Evolutionary conservation across 2,113 vertebrate genomes (phyloP), one percentile per base, ranked within the genome.

Genomic region (Cochlearius cochlearius): DNA sequence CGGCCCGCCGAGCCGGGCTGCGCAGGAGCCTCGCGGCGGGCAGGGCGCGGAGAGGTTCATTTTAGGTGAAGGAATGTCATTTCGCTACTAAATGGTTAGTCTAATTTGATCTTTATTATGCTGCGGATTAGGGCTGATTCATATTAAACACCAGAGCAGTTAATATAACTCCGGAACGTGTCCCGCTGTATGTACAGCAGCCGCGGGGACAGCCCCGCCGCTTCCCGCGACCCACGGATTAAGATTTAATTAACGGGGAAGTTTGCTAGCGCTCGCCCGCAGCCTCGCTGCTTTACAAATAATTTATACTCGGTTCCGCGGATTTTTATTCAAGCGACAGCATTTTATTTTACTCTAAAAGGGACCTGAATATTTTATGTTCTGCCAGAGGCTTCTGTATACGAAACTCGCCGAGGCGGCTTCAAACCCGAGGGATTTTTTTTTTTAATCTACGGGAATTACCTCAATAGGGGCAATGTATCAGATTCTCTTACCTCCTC

Each of bases 1-100:
- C 26, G 41, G 21, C 8, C 7, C 15, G 60, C 32, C 73, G 27
- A 5, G 59, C 64, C 58, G 20, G 15, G 86, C 62, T 55, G 67
- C 73, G 12, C 11, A 17, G 47, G 27, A 11, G 88, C 63, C 76
- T 21, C 12, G 39, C 73, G 15, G 56, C 20, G 29, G 78, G 77
- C 76, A 2, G 72, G 62, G 79, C 11, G n/a, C 58, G 17, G 90
- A 75, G 62, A 76, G 78, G 93, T 92, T 97, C 96, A 90, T 81
- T 95, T 92, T 92, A 94, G 92, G 95, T 92, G 85, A 96, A 96
- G 93, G 94, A 96, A 96, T 95, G 94, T 96, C 95, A 92, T 96
- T 96, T 97, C 94, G 96, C 97, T 97, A 97, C 95, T 97, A 97
- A 97, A 94, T 90, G 95, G 97, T 98, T 97, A 98, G 96, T 96